A percentile compares a stretch with the other conserved stretches of the same genome.
These are phyloP conservation scores for Apoda limacodes DNA, from an alignment of 2,888 invertebrate genomes.

Conservation along the genomic window DNA sequence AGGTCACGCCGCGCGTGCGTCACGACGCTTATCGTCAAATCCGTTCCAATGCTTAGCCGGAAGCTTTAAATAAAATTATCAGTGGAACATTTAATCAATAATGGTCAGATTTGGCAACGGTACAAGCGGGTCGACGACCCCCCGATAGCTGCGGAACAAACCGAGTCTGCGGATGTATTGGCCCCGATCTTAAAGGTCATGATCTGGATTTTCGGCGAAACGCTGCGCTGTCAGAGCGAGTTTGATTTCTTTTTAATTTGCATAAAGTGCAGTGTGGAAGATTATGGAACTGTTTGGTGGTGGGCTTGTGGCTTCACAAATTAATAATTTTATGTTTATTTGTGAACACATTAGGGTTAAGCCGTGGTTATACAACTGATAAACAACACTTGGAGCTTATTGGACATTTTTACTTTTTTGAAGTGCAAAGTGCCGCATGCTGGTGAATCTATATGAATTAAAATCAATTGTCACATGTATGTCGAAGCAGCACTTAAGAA, in stretches of 20 bases:
- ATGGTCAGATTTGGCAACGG: constrained; percentile 37
- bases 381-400: too few species aligned
- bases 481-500: too few species aligned
- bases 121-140: constrained; percentile 24
- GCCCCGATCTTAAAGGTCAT: constrained; percentile 39
- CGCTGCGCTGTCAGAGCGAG: constrained; percentile 9
- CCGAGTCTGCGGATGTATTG: constrained; percentile 11
- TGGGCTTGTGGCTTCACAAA: too few species aligned
- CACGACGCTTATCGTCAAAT: constrained; percentile 22
- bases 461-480: too few species aligned
- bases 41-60: constrained; percentile 28
- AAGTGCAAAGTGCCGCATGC: too few species aligned
- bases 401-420: too few species aligned
- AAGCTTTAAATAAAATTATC: too few species aligned
- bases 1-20: not conserved
- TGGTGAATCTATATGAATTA: too few species aligned
- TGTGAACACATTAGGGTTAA: too few species aligned
- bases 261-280: constrained; percentile 22
- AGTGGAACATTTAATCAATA: constrained; percentile 20
- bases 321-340: too few species aligned
- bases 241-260: constrained; percentile 21
- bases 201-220: constrained; percentile 24
- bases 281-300: not conserved
- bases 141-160: constrained; percentile 2
- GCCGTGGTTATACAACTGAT: too few species aligned